Base-by-base conservation (phyloP, 2,888 invertebrate genomes). In the Eupithecia dodoneata region DNA sequence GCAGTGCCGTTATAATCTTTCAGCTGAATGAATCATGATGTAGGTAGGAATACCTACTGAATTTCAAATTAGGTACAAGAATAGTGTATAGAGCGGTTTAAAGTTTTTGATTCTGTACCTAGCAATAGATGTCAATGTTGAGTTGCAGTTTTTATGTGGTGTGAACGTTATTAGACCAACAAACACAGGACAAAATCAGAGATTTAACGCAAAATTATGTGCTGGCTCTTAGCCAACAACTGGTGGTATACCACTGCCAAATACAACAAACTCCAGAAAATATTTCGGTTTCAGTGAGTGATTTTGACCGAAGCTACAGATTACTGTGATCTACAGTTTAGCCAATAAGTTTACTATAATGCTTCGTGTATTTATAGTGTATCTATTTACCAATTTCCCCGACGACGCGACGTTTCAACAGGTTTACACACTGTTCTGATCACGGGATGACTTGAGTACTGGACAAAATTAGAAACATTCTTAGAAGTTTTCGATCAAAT, bases 191-290 rank as follows among this genome's bases (percentile, higher is more conserved):
- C 67, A 67, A 45, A 59, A 67, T 67, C 67, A 67, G n/a, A 44
- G 13, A 67, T 67, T 67, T 45, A n/a, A 18, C n/a, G n/a, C 69
- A 73, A 71, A 77, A 55, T 75, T 75, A 75, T 73, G 75, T 65
- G 66, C 55, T 75, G 77, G 77, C 77, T 15, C 9, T 4, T 13
- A 13, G 72, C 77, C 77, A 77, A 42, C 41, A 65, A 30, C 72
- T 44, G 41, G 66, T 66, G 65, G 10, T 69, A 42, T 13, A 55
- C 30, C 44, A n/a, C 71, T 75, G 77, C 75, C 75, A 75, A 75
- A n/a, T 55, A 70, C 70, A 77, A 77, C 77, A 75, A 73, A 73
- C 45, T 63, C 44, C 65, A 72, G 30, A 70, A 70, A 77, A 74
- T 76, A 74, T 66, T 66, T 59, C 9, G 47, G 71, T 66, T 52